Evolutionary conservation across 2,797 vertebrate genomes (phyloP).

Genomic region (Chelidonichthys spinosus): DNA sequence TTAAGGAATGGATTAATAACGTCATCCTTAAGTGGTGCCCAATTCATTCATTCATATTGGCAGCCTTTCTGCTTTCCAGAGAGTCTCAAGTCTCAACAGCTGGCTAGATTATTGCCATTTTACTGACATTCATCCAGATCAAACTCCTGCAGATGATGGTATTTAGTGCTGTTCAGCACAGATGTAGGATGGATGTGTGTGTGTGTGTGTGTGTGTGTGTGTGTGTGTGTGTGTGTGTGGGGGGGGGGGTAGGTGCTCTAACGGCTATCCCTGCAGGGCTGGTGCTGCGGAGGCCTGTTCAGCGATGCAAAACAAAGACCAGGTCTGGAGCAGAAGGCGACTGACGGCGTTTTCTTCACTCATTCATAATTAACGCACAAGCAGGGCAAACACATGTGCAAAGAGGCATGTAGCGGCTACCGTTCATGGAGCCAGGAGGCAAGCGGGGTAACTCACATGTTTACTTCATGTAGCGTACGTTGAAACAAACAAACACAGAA

Average conservation of each 20-base stretch:
- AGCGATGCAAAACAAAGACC: conserved; percentile 40
- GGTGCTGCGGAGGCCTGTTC: conserved; percentile 21
- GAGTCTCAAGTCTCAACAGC: conserved; percentile 15
- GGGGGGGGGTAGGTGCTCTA: conserved; percentile 19
- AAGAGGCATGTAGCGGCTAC: conserved; percentile 12
- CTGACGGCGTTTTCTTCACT: conserved; percentile 41
- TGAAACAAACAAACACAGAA: conserved; percentile 18
- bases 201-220: not conserved
- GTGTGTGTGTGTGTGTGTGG: not conserved
- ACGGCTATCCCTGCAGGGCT: conserved; percentile 35
- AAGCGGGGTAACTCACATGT: conserved; percentile 17
- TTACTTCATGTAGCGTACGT: conserved; percentile 25
- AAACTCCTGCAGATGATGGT: conserved; percentile 16
- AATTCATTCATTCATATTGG: not conserved
- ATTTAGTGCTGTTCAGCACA: conserved; percentile 24
- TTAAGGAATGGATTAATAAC: not conserved
- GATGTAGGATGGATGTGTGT: conserved; percentile 34
- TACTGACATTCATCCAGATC: not conserved
- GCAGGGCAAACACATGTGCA: conserved; percentile 39
- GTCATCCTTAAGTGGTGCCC: not conserved
- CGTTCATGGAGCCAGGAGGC: conserved; percentile 8
- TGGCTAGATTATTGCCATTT: conserved; percentile 29
- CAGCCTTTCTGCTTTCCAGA: not conserved
- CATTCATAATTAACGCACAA: conserved; percentile 54
- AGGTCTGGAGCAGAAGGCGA: conserved; percentile 48